Evolutionary conservation across 2,888 invertebrate species (phyloP).

Genomic region (Eudasyphora cyanicolor): DNA sequence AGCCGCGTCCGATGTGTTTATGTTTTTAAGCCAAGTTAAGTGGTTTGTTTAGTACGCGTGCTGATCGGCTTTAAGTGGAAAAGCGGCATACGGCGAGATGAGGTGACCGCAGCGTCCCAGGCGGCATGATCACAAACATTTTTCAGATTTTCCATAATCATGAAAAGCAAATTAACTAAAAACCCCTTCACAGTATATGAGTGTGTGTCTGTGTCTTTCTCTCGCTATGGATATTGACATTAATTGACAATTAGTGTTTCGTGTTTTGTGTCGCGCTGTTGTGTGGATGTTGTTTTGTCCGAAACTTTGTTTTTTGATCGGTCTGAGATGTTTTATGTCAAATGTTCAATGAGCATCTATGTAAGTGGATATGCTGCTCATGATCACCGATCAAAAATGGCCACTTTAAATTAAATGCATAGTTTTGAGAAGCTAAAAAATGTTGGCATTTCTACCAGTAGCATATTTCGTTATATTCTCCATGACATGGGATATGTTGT

Average conservation of each 20-base stretch:
- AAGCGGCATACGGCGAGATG: constrained; percentile 31
- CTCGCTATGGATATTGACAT: constrained; percentile 61
- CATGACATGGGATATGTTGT: too few species aligned
- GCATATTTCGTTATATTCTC: neutral
- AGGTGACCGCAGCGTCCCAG: too few species aligned
- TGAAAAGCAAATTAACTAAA: constrained; percentile 63
- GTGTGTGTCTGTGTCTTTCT: too few species aligned
- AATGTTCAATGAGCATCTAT: constrained; percentile 3
- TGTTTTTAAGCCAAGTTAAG: constrained; percentile 56
- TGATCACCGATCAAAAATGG: neutral
- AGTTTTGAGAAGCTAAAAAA: neutral
- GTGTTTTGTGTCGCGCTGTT: constrained; percentile 43
- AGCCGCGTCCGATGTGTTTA: constrained; percentile 48
- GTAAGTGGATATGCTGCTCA: neutral
- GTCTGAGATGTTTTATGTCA: constrained; percentile 7
- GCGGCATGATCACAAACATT: constrained; percentile 60
- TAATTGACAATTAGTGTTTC: constrained; percentile 65
- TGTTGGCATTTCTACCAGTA: neutral
- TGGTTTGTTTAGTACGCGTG: constrained; percentile 66
- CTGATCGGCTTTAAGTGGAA: constrained; percentile 59
- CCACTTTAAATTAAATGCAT: neutral
- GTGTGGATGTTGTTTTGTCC: neutral
- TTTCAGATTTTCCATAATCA: constrained; percentile 60
- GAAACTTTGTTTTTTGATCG: constrained; percentile 5
- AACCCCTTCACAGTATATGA: too few species aligned